Base-by-base conservation (phyloP, 2,113 vertebrate genomes). In the Sorex fumeus region DNA sequence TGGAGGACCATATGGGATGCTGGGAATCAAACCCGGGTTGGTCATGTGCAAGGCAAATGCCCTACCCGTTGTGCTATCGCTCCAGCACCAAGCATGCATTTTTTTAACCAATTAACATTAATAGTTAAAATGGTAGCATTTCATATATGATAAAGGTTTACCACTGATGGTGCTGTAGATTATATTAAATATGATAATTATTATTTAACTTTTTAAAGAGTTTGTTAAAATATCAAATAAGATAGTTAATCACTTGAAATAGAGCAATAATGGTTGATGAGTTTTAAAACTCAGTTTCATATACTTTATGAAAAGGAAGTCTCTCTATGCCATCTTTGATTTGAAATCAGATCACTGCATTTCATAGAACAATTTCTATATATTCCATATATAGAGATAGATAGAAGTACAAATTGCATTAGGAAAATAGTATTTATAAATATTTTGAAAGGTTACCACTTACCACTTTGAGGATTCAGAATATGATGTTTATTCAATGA, bases 401-500 rank as follows among this genome's bases (percentile, higher is more conserved):
- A 34, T 43, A 19, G 23, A 67, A 36, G 25, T 84, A 21, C 43
- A 34, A 9, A 82, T 40, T 70, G 36, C 60, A 77, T 84, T 77
- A 94, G 18, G 6, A 83, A 80, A 86, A 90, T 15, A 67, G 25
- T 78, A 76, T 72, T 86, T 84, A 76, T 45, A 74, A 57, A 95
- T 76, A 47, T 57, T 83, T 69, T 23, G 84, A 93, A 91, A 96
- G 75, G 28, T 93, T 50, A 50, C 47, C 47, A 96, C 98, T 98
- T 97, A 99, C 99, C 99, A 53, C 99, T 99, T 92, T 98, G 99
- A 95, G 99, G 98, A 97, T 99, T 99, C 97, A 99, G 98, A 96
- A 99, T 98, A 32, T 99, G 99, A 96, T 99, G 99, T 89, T 99
- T 99, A 97, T 99, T 99, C 96, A 99, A 98, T 16, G 99, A 99